Conservation (phyloP, 1,140 invertebrate genomes). For the Triops longicaudatus region DNA sequence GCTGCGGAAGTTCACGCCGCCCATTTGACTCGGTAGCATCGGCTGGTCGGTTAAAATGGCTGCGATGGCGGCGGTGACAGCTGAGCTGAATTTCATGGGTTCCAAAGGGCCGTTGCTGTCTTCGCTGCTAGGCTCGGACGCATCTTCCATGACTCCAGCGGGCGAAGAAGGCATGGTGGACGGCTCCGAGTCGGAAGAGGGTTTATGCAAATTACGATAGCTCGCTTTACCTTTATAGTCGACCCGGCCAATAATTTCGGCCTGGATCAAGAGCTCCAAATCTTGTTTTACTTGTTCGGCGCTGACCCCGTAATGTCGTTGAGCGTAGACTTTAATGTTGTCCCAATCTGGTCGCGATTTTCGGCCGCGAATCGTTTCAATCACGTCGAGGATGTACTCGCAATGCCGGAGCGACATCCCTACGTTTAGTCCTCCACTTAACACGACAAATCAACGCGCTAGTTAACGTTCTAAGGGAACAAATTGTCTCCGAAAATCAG, state of each 20-base stretch:
- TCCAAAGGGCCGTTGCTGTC: not conserved
- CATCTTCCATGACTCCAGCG: not conserved
- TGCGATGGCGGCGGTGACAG: conserved; percentile 23
- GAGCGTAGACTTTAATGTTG: conserved; percentile 69
- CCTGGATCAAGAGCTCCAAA: conserved; percentile 62
- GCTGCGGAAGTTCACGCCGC: conserved; percentile 25
- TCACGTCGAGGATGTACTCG: conserved; percentile 52
- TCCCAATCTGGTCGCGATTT: conserved; percentile 74
- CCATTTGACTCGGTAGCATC: conserved; percentile 23
- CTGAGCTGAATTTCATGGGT: conserved; percentile 20
- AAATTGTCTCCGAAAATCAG: not conserved
- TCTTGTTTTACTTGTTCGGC: conserved; percentile 60
- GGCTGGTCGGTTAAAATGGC: conserved; percentile 26
- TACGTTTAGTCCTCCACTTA: not conserved
- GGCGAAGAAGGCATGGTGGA: conserved; percentile 5
- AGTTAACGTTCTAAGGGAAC: not conserved
- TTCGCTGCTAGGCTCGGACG: conserved; percentile 22
- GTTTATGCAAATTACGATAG: conserved; percentile 63
- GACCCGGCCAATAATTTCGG: conserved; percentile 67
- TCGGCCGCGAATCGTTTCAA: conserved; percentile 67
- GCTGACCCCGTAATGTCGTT: conserved; percentile 59
- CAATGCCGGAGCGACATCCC: not conserved
- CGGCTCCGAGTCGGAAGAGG: conserved; percentile 32
- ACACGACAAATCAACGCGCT: not conserved
- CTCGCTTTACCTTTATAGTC: conserved; percentile 77